Conservation (phyloP, 2,888 invertebrate species). For the Frankliniella intonsa region DNA sequence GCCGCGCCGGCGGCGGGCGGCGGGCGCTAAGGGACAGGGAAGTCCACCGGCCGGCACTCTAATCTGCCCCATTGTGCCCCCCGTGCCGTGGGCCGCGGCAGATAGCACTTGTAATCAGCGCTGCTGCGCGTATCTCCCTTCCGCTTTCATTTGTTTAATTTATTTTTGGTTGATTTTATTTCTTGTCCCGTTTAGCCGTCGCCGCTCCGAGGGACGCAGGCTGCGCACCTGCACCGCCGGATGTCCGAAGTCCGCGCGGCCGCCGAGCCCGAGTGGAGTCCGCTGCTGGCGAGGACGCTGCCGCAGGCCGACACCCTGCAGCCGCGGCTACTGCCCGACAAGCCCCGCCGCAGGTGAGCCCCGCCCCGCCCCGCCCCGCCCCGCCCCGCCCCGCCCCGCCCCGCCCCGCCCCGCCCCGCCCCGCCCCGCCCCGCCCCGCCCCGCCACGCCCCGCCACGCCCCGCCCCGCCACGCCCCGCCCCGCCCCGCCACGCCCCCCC, state of each 20-base stretch:
- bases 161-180: neutral
- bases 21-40: too few relatives aligned
- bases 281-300: slow-evolving; percentile 15
- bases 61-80: too few relatives aligned
- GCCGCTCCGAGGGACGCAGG: neutral
- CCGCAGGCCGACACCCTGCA: neutral
- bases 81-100: too few relatives aligned
- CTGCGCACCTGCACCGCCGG: neutral
- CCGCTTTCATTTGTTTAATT: neutral
- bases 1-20: too few relatives aligned
- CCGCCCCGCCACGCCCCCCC: neutral
- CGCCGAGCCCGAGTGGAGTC: slow-evolving; percentile 13
- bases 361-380: neutral
- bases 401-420: too few relatives aligned
- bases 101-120: too few relatives aligned
- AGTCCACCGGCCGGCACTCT: too few relatives aligned
- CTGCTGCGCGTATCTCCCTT: too few relatives aligned
- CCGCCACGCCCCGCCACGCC: neutral
- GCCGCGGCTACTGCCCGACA: slow-evolving; percentile 4
- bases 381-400: too few relatives aligned
- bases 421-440: too few relatives aligned
- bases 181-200: neutral
- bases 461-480: neutral
- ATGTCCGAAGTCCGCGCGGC: neutral
- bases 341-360: neutral